Evolutionary conservation across 1,140 invertebrate genomes (phyloP).

Genomic region (Leptopilina clavipes): DNA sequence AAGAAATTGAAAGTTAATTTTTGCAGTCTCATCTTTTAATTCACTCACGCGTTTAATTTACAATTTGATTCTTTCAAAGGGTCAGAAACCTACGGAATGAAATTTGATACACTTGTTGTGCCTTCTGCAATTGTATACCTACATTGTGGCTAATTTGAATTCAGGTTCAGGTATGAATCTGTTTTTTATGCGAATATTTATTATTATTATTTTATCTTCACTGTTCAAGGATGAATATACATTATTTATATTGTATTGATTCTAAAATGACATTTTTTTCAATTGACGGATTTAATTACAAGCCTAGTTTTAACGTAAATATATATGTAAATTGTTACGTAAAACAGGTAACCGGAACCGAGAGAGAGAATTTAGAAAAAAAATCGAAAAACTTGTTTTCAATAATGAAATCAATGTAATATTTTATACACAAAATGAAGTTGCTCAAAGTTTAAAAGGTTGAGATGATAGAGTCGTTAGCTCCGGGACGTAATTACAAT

Average conservation of each 20-base stretch:
- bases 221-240: too few species aligned
- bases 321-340: background rate
- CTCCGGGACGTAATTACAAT: slow-evolving; percentile 32
- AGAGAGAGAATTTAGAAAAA: background rate
- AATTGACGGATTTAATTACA: background rate
- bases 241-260: background rate
- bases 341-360: background rate
- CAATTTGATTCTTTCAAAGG: background rate
- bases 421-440: background rate
- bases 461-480: slow-evolving; percentile 18
- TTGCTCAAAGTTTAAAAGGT: slow-evolving; percentile 13
- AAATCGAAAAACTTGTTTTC: background rate
- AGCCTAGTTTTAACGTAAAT: background rate
- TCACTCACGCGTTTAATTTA: background rate
- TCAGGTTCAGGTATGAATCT: too few species aligned
- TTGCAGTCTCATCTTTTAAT: background rate
- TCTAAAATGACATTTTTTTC: background rate
- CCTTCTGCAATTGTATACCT: too few species aligned
- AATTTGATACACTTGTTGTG: background rate
- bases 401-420: background rate
- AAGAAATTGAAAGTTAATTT: slow-evolving; percentile 4
- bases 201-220: background rate
- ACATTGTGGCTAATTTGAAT: too few species aligned
- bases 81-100: background rate
- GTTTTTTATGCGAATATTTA: too few species aligned